These are phyloP conservation scores for Cynodonichthys magdalenae DNA, from an alignment of 2,797 vertebrate species.

Conservation along the genomic window DNA sequence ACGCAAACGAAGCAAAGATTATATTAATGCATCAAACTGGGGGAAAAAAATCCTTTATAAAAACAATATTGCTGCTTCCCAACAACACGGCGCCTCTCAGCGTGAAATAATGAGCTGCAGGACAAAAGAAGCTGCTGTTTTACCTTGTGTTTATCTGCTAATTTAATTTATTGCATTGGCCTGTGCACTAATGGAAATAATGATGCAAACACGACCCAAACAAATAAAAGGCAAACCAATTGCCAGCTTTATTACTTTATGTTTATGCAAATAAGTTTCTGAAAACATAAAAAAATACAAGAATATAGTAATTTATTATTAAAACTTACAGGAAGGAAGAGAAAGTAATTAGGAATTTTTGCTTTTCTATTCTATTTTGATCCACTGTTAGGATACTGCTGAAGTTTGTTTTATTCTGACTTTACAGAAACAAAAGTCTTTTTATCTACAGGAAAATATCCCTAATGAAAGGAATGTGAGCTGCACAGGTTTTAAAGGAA, in stretches of 20 bases:
- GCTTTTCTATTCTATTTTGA: conserved; percentile 28
- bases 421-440: conserved; percentile 37
- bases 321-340: conserved; percentile 22
- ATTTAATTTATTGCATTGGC: conserved; percentile 65
- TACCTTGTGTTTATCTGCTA: conserved; percentile 38
- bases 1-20: conserved; percentile 67
- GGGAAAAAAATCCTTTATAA: conserved; percentile 37
- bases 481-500: conserved; percentile 8
- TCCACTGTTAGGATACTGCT: neutral
- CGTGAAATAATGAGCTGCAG: conserved; percentile 53
- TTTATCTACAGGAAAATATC: conserved; percentile 20
- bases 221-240: conserved; percentile 40
- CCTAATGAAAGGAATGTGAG: conserved; percentile 35
- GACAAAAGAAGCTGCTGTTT: conserved; percentile 46
- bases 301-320: conserved; percentile 16
- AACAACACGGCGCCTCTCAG: conserved; percentile 41
- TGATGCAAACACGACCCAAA: conserved; percentile 53
- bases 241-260: conserved; percentile 18
- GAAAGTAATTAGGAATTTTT: conserved; percentile 51
- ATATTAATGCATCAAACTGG: conserved; percentile 60
- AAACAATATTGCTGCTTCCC: conserved; percentile 59
- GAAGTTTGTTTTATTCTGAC: conserved; percentile 4
- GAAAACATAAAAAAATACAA: conserved; percentile 23
- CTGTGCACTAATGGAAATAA: conserved; percentile 58
- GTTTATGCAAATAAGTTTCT: conserved; percentile 47